A percentile compares a stretch with the other conserved stretches of the same genome.
phyloP scores from a whole-genome alignment of 2,113 vertebrate genomes.

The Rhinoderma darwinii region DNA sequence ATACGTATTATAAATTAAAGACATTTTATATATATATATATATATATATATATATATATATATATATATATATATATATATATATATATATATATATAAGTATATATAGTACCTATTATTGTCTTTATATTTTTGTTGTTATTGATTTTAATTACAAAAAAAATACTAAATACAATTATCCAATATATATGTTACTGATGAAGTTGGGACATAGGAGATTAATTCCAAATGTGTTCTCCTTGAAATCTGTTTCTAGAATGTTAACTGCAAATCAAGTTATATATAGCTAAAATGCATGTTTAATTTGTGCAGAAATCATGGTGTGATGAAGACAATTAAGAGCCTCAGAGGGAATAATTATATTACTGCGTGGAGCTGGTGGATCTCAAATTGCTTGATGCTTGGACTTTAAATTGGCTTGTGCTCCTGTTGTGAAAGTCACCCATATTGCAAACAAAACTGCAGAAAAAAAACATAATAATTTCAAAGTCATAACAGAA shows the following conservation, averaged over 20 bases:
- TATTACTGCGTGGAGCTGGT: slow-evolving; percentile 85
- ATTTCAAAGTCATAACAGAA: slow-evolving; percentile 78
- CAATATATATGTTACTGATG: slow-evolving; percentile 1
- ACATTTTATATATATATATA: too few species aligned
- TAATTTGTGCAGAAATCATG: slow-evolving; percentile 88
- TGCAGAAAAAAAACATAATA: slow-evolving; percentile 68
- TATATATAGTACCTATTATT: neutral
- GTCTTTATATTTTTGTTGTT: neutral
- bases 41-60: too few species aligned
- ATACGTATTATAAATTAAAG: neutral
- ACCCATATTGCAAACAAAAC: slow-evolving; percentile 73
- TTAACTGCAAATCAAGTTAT: slow-evolving; percentile 85
- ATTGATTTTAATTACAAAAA: neutral
- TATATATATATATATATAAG: too few species aligned
- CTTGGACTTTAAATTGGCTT: slow-evolving; percentile 85
- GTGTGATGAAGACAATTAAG: slow-evolving; percentile 89
- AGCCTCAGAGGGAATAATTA: slow-evolving; percentile 87
- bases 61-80: too few species aligned
- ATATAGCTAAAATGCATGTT: slow-evolving; percentile 86
- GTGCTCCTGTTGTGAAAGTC: slow-evolving; percentile 83
- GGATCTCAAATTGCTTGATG: slow-evolving; percentile 84
- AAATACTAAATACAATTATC: neutral
- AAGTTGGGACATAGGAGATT: slow-evolving; percentile 18
- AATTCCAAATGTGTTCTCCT: slow-evolving; percentile 74
- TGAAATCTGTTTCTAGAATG: slow-evolving; percentile 86